Conservation (phyloP, 2,888 invertebrate genomes). For the Netelia inedita region DNA sequence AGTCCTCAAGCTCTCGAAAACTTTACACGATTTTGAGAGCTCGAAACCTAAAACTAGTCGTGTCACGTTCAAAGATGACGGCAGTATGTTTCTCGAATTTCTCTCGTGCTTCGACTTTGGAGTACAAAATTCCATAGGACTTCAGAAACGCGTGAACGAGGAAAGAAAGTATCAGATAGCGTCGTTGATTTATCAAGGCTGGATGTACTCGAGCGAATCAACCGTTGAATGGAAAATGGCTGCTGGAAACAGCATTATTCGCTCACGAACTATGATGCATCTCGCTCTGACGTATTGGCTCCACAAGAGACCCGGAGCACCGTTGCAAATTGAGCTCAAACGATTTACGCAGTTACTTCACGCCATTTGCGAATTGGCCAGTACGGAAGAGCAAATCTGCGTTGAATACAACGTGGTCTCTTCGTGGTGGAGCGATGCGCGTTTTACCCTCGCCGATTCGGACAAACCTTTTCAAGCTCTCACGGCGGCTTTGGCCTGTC, state of each 20-base stretch:
- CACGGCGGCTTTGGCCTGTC: conserved; percentile 93
- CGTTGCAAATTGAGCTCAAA: conserved; percentile 88
- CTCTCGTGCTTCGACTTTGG: conserved; percentile 83
- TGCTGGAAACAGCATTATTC: conserved; percentile 86
- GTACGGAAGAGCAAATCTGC: conserved; percentile 86
- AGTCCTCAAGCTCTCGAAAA: conserved; percentile 81
- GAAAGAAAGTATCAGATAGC: conserved; percentile 84
- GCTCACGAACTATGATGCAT: conserved; percentile 89
- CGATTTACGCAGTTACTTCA: conserved; percentile 89
- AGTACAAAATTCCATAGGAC: conserved; percentile 78
- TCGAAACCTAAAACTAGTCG: conserved; percentile 72
- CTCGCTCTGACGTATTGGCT: conserved; percentile 91
- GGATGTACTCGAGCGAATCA: conserved; percentile 82
- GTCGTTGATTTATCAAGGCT: conserved; percentile 84
- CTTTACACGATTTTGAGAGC: conserved; percentile 73
- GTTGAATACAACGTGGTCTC: conserved; percentile 90
- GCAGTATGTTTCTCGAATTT: conserved; percentile 81
- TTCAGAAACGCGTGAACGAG: conserved; percentile 84
- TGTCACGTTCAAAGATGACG: conserved; percentile 83
- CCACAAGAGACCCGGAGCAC: conserved; percentile 85
- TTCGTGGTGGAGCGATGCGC: conserved; percentile 93
- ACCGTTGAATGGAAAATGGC: conserved; percentile 83
- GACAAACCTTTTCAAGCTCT: conserved; percentile 92
- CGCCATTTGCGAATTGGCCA: conserved; percentile 88
- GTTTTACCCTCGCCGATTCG: conserved; percentile 91